These are phyloP conservation scores for Sciurus vulgaris DNA, from an alignment of 2,797 vertebrate species.

Conservation along the genomic window DNA sequence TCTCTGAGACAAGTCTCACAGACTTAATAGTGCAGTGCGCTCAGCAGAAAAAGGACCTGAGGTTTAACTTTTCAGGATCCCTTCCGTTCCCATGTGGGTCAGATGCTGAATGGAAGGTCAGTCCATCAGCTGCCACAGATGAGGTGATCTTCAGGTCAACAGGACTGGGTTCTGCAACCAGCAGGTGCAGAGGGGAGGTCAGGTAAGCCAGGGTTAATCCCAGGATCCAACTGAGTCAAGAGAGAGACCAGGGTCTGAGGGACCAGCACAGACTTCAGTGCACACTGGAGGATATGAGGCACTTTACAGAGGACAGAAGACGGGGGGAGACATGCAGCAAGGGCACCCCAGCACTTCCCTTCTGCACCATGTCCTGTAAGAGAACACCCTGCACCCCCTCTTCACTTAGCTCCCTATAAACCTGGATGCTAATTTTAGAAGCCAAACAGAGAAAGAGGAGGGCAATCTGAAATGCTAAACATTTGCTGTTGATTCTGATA, in stretches of 20 bases:
- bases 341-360: background rate
- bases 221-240: background rate
- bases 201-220: background rate
- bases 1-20: background rate
- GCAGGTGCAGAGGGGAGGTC: background rate
- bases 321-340: too few species aligned
- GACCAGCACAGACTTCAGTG: too few species aligned
- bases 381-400: background rate
- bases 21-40: background rate
- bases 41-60: background rate
- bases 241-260: background rate
- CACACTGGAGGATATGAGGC: background rate
- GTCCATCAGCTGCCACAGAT: too few species aligned
- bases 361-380: background rate
- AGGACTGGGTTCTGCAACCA: background rate
- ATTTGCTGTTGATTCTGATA: background rate
- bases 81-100: background rate
- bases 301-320: background rate
- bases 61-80: background rate
- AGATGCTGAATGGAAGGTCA: background rate
- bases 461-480: background rate
- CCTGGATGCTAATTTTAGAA: background rate
- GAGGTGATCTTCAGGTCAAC: background rate
- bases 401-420: background rate
- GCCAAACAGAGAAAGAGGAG: background rate